phyloP scores from a whole-genome alignment of 1,140 invertebrate species.

The Plodia interpunctella region DNA sequence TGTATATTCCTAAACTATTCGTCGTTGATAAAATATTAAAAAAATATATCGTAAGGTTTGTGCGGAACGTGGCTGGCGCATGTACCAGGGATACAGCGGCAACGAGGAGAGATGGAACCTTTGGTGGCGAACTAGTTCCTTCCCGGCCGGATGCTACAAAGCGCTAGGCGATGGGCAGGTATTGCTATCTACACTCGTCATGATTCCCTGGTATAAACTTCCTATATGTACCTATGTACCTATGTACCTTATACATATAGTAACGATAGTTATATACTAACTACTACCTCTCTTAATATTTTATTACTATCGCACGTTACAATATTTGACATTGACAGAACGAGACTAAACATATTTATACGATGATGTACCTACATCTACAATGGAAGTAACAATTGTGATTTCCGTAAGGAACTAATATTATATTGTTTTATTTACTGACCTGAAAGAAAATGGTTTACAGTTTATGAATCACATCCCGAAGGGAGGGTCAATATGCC shows the following conservation, averaged over 20 bases:
- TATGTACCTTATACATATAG: no score
- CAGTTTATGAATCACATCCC: conserved; percentile 92
- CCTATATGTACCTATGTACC: no score
- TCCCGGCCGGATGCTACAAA: conserved; percentile 83
- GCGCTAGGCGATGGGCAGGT: conserved; percentile 86
- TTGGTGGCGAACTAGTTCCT: conserved; percentile 88
- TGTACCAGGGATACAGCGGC: conserved; percentile 78
- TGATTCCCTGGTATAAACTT: background rate
- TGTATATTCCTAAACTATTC: no score
- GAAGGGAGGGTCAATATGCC: conserved; percentile 87
- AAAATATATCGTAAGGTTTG: conserved; percentile 78
- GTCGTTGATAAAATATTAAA: no score
- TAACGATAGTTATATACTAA: no score
- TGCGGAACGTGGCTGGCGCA: conserved; percentile 88
- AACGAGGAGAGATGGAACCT: conserved; percentile 87
- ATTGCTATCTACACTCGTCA: conserved; percentile 3
- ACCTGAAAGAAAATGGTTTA: conserved; percentile 24
- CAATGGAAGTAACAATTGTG: no score
- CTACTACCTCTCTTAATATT: no score
- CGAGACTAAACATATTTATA: no score
- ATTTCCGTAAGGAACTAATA: background rate
- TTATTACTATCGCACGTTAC: no score
- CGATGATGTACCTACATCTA: no score
- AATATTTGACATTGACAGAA: no score
- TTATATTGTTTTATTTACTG: background rate